phyloP scores from a whole-genome alignment of 1,140 invertebrate species.

The Philopotamus ludificatus region DNA sequence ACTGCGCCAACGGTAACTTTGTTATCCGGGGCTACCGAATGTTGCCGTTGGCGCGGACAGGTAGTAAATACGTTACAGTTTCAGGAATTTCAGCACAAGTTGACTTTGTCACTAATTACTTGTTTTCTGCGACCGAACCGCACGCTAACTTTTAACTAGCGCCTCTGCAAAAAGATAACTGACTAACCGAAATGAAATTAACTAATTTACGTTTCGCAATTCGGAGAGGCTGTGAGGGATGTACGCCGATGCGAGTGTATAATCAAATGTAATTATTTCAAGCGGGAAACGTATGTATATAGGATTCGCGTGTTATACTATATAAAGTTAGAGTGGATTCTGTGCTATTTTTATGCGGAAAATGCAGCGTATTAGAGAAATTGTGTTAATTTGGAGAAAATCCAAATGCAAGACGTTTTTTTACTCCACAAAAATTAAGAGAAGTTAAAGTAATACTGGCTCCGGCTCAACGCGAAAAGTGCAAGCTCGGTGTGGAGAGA shows the following conservation, averaged over 20 bases:
- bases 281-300: too few species aligned
- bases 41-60: slow-evolving; percentile 3
- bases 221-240: too few species aligned
- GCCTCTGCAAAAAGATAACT: too few species aligned
- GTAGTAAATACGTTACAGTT: slow-evolving; percentile 10
- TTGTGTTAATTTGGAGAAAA: background rate
- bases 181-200: too few species aligned
- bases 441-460: background rate
- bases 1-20: slow-evolving; percentile 1
- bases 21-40: slow-evolving; percentile 20
- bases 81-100: background rate
- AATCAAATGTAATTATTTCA: too few species aligned
- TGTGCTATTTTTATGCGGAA: too few species aligned
- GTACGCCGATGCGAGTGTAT: too few species aligned
- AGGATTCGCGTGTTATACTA: too few species aligned
- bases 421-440: background rate
- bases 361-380: too few species aligned
- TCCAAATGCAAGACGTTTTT: background rate
- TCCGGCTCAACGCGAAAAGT: background rate
- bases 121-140: slow-evolving; percentile 3
- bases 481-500: background rate
- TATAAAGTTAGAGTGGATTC: too few species aligned
- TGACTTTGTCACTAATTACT: slow-evolving; percentile 8
- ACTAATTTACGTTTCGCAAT: too few species aligned
- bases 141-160: slow-evolving; percentile 4